Conservation (phyloP, 1,140 invertebrate species). For the Bombus haemorrhoidalis region DNA sequence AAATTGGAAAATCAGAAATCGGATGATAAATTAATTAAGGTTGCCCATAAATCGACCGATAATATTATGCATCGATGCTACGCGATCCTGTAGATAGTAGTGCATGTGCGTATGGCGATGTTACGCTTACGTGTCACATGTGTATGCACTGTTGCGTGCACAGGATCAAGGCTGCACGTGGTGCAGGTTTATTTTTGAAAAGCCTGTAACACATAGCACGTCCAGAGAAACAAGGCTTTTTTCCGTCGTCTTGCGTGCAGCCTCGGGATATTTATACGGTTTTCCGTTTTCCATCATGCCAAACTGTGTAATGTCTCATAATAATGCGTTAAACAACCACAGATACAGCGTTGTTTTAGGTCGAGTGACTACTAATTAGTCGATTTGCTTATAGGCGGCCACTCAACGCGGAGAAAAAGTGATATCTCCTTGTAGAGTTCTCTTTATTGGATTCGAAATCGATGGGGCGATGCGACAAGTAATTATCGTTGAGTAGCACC, state of each 20-base stretch:
- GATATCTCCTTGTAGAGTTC: neutral
- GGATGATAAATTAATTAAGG: constrained; percentile 25
- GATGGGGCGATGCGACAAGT: neutral
- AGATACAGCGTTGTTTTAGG: neutral
- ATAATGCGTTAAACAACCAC: constrained; percentile 8
- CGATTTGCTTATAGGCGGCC: neutral
- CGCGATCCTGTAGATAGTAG: neutral
- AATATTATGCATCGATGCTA: constrained; percentile 49
- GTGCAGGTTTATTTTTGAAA: constrained; percentile 66
- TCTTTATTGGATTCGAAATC: neutral
- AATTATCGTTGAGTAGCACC: constrained; percentile 45
- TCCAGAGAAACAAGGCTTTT: constrained; percentile 48
- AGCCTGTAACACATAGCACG: constrained; percentile 33
- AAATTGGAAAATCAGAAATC: constrained; percentile 40
- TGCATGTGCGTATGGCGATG: constrained; percentile 12
- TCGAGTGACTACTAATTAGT: constrained; percentile 28
- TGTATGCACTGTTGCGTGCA: constrained; percentile 59
- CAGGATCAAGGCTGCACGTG: constrained; percentile 66
- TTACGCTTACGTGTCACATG: constrained; percentile 24
- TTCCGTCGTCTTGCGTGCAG: constrained; percentile 55
- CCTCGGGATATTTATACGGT: constrained; percentile 63
- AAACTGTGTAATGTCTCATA: constrained; percentile 42
- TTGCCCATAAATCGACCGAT: constrained; percentile 42
- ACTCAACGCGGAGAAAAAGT: neutral
- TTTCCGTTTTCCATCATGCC: constrained; percentile 24